Evolutionary conservation across 2,113 vertebrate genomes (phyloP).

Genomic region (Gnathonemus echidnorhynchus): DNA sequence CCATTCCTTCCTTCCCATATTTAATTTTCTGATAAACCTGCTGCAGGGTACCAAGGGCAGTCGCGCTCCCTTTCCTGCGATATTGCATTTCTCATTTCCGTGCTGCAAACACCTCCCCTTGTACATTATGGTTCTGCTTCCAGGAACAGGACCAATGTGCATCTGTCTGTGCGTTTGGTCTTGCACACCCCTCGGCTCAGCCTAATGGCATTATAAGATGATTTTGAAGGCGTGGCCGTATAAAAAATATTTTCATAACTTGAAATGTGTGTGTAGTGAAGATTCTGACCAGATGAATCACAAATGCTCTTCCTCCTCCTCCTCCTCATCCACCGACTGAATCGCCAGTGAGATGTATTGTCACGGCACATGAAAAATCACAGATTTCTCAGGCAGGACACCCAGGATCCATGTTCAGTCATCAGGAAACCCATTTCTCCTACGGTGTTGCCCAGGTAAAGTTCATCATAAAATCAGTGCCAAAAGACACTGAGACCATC

Average conservation of each 20-base stretch:
- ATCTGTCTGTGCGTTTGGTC: not conserved
- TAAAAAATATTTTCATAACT: conserved; percentile 62
- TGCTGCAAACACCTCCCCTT: conserved; percentile 58
- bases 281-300: conserved; percentile 38
- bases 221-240: conserved; percentile 53
- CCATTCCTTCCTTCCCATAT: conserved; percentile 59
- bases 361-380: conserved; percentile 59
- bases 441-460: conserved; percentile 39
- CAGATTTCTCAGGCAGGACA: not conserved
- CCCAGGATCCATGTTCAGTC: conserved; percentile 39
- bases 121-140: conserved; percentile 65
- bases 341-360: conserved; percentile 48
- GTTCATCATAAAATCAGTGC: conserved; percentile 43
- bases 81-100: conserved; percentile 67
- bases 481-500: conserved; percentile 38
- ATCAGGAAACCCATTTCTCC: conserved; percentile 34
- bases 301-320: conserved; percentile 23
- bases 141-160: conserved; percentile 52
- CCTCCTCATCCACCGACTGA: conserved; percentile 35
- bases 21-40: conserved; percentile 67
- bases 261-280: conserved; percentile 60
- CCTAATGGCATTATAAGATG: conserved; percentile 73
- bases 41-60: conserved; percentile 55
- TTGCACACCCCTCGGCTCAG: conserved; percentile 53
- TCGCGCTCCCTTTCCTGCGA: conserved; percentile 57